These are phyloP conservation scores for Pelusios castaneus DNA, from an alignment of 2,113 vertebrate genomes.

Conservation along the genomic window DNA sequence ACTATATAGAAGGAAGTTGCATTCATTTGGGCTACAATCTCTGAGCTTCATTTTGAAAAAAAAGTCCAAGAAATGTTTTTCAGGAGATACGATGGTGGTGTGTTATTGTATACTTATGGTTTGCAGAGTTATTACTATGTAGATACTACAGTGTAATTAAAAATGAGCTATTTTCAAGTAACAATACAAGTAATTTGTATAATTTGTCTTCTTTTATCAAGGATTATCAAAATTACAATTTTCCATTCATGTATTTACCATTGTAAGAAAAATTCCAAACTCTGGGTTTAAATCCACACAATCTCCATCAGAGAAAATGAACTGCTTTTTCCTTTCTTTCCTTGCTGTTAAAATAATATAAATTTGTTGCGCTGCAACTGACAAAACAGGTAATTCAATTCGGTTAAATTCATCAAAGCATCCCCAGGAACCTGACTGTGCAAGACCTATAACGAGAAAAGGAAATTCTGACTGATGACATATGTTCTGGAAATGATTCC, in stretches of 20 bases:
- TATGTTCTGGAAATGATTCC: neutral
- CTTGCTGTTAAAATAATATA: slow-evolving; percentile 89
- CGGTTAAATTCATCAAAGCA: slow-evolving; percentile 95
- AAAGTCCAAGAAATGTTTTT: neutral
- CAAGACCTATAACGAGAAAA: slow-evolving; percentile 82
- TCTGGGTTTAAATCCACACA: slow-evolving; percentile 89
- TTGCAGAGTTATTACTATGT: neutral
- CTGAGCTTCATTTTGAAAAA: neutral
- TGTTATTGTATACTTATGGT: neutral
- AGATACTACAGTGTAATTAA: neutral
- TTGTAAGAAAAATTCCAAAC: slow-evolving; percentile 94
- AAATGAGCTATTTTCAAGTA: slow-evolving; percentile 27
- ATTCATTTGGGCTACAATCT: neutral
- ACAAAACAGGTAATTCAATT: slow-evolving; percentile 91
- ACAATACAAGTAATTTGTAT: neutral
- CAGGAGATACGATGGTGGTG: neutral
- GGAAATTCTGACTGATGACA: neutral
- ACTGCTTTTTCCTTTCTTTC: slow-evolving; percentile 88
- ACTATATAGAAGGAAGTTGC: neutral
- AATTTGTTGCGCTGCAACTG: slow-evolving; percentile 93
- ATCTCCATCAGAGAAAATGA: slow-evolving; percentile 92
- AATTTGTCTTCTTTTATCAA: neutral
- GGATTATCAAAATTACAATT: slow-evolving; percentile 12
- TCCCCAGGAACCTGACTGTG: slow-evolving; percentile 92
- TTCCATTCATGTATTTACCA: slow-evolving; percentile 78